These are phyloP conservation scores for Chelonoidis abingdonii DNA, from an alignment of 2,113 vertebrate genomes.

Conservation along the genomic window DNA sequence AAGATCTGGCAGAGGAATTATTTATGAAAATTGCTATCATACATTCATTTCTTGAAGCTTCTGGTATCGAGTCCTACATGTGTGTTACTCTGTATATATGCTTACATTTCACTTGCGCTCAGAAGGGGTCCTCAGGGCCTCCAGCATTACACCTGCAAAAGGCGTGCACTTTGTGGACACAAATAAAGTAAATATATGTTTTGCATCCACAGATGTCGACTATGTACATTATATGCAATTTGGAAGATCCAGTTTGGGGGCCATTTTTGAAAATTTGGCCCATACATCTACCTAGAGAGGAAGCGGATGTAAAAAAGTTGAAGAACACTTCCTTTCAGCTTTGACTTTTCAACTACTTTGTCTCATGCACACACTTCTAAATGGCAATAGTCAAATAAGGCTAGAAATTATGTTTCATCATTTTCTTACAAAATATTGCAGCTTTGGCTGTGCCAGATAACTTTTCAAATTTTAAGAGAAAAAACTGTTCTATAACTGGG, in stretches of 20 bases:
- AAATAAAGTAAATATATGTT: not conserved
- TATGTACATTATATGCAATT: not conserved
- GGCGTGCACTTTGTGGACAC: not conserved
- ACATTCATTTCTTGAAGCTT: not conserved
- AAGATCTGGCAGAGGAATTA: not conserved
- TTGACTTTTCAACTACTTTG: not conserved
- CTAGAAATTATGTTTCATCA: not conserved
- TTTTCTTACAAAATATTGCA: not conserved
- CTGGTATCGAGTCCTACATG: not conserved
- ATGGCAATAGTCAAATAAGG: not conserved
- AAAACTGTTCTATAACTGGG: not conserved
- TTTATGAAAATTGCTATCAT: not conserved
- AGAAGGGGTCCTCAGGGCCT: not conserved
- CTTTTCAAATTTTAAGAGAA: not conserved
- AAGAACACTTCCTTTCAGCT: not conserved
- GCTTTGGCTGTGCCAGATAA: not conserved
- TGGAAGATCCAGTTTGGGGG: not conserved
- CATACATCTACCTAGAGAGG: not conserved
- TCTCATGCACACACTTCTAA: not conserved
- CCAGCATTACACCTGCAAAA: not conserved
- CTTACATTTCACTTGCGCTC: not conserved
- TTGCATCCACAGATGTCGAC: not conserved
- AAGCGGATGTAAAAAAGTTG: not conserved
- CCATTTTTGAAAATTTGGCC: not conserved
- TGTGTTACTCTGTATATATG: fast-evolving